Conservation (phyloP, 2,113 vertebrate species). For the Ceratotherium simum region DNA sequence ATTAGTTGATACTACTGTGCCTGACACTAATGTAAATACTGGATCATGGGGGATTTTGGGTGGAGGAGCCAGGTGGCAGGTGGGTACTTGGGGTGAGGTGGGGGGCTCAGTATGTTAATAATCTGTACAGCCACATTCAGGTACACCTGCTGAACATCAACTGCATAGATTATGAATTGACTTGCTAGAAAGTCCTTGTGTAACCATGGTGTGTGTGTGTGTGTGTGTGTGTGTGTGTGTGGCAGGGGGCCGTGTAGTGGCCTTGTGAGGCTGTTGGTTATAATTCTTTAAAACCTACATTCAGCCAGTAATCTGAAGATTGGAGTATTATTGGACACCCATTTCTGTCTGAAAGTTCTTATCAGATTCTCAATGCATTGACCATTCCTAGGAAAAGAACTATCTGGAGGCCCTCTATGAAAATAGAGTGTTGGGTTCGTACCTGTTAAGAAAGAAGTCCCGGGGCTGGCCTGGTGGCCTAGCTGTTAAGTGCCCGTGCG, state of each 20-base stretch:
- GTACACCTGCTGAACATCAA: neutral
- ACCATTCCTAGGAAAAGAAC: neutral
- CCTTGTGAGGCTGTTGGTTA: neutral
- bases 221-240: no score
- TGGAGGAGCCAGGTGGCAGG: neutral
- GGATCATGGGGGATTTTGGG: neutral
- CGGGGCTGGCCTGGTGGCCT: no score
- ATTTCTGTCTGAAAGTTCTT: neutral
- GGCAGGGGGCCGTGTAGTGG: neutral
- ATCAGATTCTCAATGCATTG: neutral
- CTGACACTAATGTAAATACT: accelerated
- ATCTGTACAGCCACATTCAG: neutral
- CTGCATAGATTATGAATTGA: neutral
- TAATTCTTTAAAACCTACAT: neutral
- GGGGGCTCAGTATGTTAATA: neutral
- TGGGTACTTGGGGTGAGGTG: neutral
- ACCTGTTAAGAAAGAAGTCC: no score
- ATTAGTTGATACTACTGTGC: neutral
- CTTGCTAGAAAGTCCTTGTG: neutral
- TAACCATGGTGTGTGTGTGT: no score
- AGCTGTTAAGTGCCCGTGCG: no score
- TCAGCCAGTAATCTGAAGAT: neutral
- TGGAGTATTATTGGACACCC: no score
- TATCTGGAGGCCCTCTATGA: neutral
- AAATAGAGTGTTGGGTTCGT: neutral